Percentiles rank a stretch among this genome's conserved stretches.
Evolutionary conservation across 2,113 vertebrate genomes (phyloP).

Genomic region (Tachycineta bicolor): DNA sequence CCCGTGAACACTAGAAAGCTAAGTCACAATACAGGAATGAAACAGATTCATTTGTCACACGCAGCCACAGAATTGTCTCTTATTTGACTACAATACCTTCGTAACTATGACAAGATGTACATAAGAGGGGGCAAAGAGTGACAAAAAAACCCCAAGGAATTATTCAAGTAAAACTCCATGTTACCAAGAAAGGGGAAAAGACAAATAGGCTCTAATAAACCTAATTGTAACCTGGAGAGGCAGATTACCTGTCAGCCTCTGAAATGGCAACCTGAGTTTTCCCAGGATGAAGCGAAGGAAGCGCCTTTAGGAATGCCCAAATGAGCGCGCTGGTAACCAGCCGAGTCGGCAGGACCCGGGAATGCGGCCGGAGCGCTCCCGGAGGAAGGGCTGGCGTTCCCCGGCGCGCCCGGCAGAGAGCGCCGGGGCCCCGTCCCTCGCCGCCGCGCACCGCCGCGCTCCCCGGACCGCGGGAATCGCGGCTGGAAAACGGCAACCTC

Average conservation of each 20-base stretch:
- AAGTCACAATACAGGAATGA: neutral
- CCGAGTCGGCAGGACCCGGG: fast-evolving
- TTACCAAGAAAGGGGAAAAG: neutral
- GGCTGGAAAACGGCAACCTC: fast-evolving
- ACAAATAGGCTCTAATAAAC: neutral
- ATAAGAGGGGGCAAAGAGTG: neutral
- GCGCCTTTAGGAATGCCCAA: neutral
- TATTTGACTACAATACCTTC: neutral
- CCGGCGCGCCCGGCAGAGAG: neutral
- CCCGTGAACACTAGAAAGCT: neutral
- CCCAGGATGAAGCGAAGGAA: neutral
- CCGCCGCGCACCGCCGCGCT: neutral
- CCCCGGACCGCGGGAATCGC: fast-evolving
- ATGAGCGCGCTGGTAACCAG: too few species aligned
- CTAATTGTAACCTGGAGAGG: neutral
- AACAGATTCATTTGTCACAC: neutral
- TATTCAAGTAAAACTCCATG: neutral
- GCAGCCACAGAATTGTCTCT: neutral
- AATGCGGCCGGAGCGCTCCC: neutral
- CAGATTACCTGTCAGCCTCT: neutral
- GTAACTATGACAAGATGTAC: neutral
- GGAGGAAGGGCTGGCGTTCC: neutral
- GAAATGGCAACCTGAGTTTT: neutral
- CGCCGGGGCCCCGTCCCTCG: neutral
- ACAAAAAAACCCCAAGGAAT: neutral